Evolutionary conservation across 2,113 vertebrate species (phyloP).

Genomic region (Hylia prasina): DNA sequence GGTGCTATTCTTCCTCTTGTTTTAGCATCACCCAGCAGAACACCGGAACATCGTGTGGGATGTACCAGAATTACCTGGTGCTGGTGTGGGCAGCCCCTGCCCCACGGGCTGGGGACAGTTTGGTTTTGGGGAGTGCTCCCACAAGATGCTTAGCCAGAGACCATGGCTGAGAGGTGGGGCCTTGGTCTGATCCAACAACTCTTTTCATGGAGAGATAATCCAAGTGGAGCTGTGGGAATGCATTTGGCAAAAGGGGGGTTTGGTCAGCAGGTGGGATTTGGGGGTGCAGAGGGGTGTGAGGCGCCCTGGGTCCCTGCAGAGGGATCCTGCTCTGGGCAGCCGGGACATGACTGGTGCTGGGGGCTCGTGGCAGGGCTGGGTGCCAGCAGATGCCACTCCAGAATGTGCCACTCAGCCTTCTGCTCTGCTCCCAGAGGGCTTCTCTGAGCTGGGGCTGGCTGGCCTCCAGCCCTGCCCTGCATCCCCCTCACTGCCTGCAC

Average conservation of each 20-base stretch:
- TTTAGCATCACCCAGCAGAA: not conserved
- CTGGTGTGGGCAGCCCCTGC: not conserved
- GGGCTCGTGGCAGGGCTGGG: not conserved
- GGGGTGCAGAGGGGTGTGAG: not conserved
- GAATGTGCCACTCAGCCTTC: not conserved
- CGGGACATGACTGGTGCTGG: rapidly evolving
- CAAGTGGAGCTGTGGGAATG: not conserved
- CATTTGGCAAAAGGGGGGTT: rapidly evolving
- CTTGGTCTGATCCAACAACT: not conserved
- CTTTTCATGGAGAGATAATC: not conserved
- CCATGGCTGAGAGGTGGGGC: not conserved
- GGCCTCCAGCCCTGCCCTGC: not conserved
- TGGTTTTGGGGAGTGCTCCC: not conserved
- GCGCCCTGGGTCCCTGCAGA: not conserved
- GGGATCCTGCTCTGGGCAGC: too few relatives aligned
- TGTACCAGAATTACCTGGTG: rapidly evolving
- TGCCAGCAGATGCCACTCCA: not conserved
- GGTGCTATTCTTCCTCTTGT: not conserved
- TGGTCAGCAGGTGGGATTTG: not conserved
- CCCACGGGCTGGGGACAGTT: not conserved
- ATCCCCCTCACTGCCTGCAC: not conserved
- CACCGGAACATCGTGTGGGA: rapidly evolving
- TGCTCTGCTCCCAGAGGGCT: not conserved
- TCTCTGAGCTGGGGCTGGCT: not conserved
- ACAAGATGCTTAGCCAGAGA: not conserved